These are phyloP conservation scores for Cassiopea xamachana DNA, from an alignment of 30 jellyfish, hydroid and myxozoan genomes.

Conservation along the genomic window DNA sequence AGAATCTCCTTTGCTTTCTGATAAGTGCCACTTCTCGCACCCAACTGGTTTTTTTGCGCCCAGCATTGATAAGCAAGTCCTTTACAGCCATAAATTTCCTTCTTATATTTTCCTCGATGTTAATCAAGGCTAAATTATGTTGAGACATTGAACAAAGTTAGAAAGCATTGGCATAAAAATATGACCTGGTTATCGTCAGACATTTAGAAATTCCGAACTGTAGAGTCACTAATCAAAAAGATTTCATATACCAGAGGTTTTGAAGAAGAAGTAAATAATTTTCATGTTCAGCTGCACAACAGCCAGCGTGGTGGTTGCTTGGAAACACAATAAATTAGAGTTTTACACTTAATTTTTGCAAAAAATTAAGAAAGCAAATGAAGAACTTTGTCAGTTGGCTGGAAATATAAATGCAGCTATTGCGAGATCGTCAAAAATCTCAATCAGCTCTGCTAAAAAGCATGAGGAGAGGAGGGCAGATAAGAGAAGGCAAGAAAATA, in stretches of 20 bases:
- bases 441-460: constrained; percentile 10
- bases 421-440: not conserved
- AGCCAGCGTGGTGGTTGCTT: constrained; percentile 15
- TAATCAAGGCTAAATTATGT: not conserved
- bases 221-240: not conserved
- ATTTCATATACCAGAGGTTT: not conserved
- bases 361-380: not conserved
- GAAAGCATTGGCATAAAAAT: not conserved
- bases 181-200: not conserved
- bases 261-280: constrained; percentile 4
- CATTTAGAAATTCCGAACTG: not conserved
- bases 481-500: not conserved
- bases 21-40: not conserved
- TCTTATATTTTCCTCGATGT: not conserved
- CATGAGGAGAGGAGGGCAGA: constrained; percentile 23
- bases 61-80: not conserved
- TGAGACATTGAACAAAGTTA: not conserved
- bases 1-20: not conserved
- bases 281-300: constrained; percentile 1
- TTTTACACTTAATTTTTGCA: not conserved
- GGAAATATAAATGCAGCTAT: constrained; percentile 9
- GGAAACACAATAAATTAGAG: constrained; percentile 6
- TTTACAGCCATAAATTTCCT: not conserved
- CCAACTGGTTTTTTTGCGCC: not conserved
- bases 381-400: constrained; percentile 17